Evolutionary conservation across 2,888 invertebrate genomes (phyloP), one percentile per base, ranked within the genome.

Genomic region (Dolichopus griseipennis): DNA sequence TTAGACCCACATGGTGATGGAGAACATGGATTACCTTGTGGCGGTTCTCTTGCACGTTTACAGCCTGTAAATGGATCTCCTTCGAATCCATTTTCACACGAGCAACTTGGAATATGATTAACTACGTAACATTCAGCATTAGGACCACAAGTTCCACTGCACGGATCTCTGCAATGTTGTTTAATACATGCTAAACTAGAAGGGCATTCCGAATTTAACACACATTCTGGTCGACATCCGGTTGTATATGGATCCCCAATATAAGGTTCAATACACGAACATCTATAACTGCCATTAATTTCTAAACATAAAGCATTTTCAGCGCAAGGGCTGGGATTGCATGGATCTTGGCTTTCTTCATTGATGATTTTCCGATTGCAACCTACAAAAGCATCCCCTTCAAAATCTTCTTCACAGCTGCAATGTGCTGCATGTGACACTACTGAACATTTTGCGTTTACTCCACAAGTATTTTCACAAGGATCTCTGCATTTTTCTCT

Each of bases 61-160:
- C 93, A 93, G 7, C 90, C 88, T 20, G 86, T 87, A 77, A 92
- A 92, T 64, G 94, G 93, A 85, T 94, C 91, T 12, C 94, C 94
- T 72, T 88, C 86, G 74, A 87, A 90, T 37, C 92, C 92, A 71
- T 84, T 85, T 41, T 86, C 82, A 75, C 95, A 95, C 61, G 89
- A 87, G 77, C 95, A 95, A 9, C 89, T 86, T 21, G 94, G 93
- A 69, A 92, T 84, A 75, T 95, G 94, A 76, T 91, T 92, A 3
- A 88, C 87, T 0, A 93, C 92, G 43, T 85, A 84, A 76, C 95
- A 95, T 79, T 91, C 89, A 10, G 94, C 91, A 75, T 92, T 92
- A 0, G 87, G 79, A 6, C 93, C 94, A 76, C 95, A 95, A 67
- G 91, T 85, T 68, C 93, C 92, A 70, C 87, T 88, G 75, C 93